These are phyloP conservation scores for Drosophila ohnishii DNA, from an alignment of 1,140 invertebrate genomes.

Conservation along the genomic window DNA sequence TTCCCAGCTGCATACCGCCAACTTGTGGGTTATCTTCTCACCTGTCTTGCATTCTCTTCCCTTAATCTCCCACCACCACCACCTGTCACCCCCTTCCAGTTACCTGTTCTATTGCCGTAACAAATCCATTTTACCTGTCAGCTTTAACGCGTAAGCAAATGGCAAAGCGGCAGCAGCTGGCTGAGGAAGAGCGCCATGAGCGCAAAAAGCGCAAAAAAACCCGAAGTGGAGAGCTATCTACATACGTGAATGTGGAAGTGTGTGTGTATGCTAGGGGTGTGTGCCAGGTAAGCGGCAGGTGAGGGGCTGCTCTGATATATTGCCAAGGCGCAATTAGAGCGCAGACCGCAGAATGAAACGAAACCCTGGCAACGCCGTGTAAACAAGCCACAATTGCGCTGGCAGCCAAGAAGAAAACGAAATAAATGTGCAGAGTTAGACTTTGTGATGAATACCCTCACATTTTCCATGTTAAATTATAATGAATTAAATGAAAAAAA, in stretches of 20 bases:
- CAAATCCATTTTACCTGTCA: conserved; percentile 79
- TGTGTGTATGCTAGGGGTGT: not conserved
- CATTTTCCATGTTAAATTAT: not conserved
- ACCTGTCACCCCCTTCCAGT: conserved; percentile 1
- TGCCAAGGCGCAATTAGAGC: conserved; percentile 72
- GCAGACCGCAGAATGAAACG: conserved; percentile 67
- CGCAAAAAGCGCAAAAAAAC: conserved; percentile 18
- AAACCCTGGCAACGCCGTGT: conserved; percentile 49
- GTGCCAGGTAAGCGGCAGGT: conserved; percentile 9
- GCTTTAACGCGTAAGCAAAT: conserved; percentile 79
- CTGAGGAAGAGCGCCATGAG: conserved; percentile 23
- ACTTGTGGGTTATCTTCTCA: conserved; percentile 25
- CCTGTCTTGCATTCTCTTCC: conserved; percentile 33
- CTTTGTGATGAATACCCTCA: conserved; percentile 14
- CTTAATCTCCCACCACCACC: not conserved
- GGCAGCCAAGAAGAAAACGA: conserved; percentile 20
- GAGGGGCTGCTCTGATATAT: conserved; percentile 55
- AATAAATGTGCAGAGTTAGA: conserved; percentile 9
- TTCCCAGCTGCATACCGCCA: conserved; percentile 14
- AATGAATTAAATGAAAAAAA: not conserved
- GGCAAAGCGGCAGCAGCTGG: conserved; percentile 60
- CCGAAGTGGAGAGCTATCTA: conserved; percentile 17
- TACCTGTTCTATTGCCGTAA: conserved; percentile 69
- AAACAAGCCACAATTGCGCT: conserved; percentile 59
- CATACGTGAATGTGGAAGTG: conserved; percentile 10